Evolutionary conservation across 2,113 vertebrate species (phyloP).

Genomic region (Pseudopodoces humilis): DNA sequence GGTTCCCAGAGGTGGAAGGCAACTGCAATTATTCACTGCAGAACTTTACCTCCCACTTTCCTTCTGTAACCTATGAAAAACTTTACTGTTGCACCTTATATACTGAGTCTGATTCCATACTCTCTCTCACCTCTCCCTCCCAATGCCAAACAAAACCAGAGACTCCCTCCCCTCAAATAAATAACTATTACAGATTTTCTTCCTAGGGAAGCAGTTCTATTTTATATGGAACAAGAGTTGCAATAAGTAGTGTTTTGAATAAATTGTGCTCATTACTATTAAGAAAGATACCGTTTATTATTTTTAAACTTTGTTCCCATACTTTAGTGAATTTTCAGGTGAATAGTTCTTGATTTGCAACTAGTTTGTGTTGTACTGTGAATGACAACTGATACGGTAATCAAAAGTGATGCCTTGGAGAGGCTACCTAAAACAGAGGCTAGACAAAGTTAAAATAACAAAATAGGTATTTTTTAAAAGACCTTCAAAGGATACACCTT

Average conservation of each 20-base stretch:
- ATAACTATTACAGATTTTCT: not conserved
- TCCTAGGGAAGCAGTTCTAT: not conserved
- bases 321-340: not conserved
- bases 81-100: not conserved
- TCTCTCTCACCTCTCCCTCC: not conserved
- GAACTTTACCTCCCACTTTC: not conserved
- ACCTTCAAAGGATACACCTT: not conserved
- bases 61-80: not conserved
- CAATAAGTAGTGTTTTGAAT: not conserved
- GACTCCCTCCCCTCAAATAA: accelerated
- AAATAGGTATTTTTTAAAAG: not conserved
- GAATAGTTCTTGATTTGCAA: not conserved
- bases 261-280: not conserved
- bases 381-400: not conserved
- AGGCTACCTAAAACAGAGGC: not conserved
- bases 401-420: not conserved
- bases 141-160: not conserved
- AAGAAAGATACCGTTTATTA: not conserved
- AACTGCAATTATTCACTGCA: not conserved
- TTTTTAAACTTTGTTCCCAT: not conserved
- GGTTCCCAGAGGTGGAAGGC: not conserved
- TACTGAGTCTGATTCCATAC: not conserved
- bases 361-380: not conserved
- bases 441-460: not conserved
- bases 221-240: not conserved